These are phyloP conservation scores for Meliscaeva auricollis DNA, from an alignment of 2,888 invertebrate species.

Conservation along the genomic window DNA sequence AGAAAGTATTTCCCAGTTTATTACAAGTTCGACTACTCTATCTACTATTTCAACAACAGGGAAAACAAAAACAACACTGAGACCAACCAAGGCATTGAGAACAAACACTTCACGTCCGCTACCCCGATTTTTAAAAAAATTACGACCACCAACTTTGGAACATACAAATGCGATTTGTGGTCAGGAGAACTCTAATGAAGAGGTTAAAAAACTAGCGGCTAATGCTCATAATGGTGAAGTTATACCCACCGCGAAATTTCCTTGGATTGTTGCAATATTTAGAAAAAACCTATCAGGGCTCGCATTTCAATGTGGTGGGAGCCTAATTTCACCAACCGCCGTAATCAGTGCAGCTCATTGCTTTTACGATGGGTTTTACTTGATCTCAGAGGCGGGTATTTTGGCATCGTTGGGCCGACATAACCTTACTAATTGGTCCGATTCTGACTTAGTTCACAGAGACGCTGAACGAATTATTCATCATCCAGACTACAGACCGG, in stretches of 20 bases:
- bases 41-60: no score
- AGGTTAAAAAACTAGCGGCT: constrained; percentile 12
- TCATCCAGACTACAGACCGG: constrained; percentile 82
- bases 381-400: constrained; percentile 8
- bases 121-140: no score
- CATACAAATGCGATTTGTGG: constrained; percentile 77
- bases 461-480: constrained; percentile 78
- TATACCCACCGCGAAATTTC: constrained; percentile 85
- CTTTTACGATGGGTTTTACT: constrained; percentile 7
- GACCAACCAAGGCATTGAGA: no score
- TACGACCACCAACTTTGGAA: no score
- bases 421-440: constrained; percentile 81
- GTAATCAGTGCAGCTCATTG: constrained; percentile 82
- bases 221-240: no score
- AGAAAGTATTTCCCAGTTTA: no score
- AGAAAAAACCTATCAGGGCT: constrained; percentile 82
- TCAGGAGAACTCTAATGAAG: constrained; percentile 66
- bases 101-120: no score
- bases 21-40: no score
- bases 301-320: constrained; percentile 81
- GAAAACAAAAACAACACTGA: no score
- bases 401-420: constrained; percentile 82
- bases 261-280: constrained; percentile 88
- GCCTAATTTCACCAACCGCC: constrained; percentile 79
- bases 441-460: constrained; percentile 76